Conservation (phyloP, 37 sponge, comb jelly and placozoan species). For the Aplysina aerophoba region DNA sequence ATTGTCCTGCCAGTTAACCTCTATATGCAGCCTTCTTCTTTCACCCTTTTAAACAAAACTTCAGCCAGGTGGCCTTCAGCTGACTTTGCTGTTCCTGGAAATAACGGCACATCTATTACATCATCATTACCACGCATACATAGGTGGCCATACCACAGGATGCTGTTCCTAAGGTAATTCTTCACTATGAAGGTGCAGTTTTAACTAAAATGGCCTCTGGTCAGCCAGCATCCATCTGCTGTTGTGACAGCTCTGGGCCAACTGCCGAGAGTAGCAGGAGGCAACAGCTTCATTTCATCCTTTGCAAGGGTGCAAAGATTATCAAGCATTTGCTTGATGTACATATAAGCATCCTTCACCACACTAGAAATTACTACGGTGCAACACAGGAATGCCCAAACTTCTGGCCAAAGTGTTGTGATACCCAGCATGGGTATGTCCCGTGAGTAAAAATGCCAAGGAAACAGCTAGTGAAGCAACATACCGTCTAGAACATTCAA, state of each 20-base stretch:
- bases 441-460: slow-evolving; percentile 42
- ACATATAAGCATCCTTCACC: background rate
- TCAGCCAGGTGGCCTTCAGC: slow-evolving; percentile 46
- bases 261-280: slow-evolving; percentile 10
- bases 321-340: slow-evolving; percentile 26
- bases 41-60: slow-evolving; percentile 14
- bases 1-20: slow-evolving; percentile 38
- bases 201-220: background rate
- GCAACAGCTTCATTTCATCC: slow-evolving; percentile 40
- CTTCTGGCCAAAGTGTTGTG: background rate
- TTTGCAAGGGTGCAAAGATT: slow-evolving; percentile 39
- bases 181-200: background rate
- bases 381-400: slow-evolving; percentile 5
- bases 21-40: slow-evolving; percentile 17
- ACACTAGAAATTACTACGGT: background rate
- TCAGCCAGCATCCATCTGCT: slow-evolving; percentile 35
- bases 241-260: slow-evolving; percentile 38
- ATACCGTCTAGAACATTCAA: background rate
- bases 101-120: slow-evolving; percentile 1
- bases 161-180: background rate
- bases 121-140: slow-evolving; percentile 23
- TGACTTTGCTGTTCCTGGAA: slow-evolving; percentile 40
- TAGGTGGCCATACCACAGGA: slow-evolving; percentile 31
- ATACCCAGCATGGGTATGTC: slow-evolving; percentile 19
- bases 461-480: background rate